Conservation (phyloP, 2,113 vertebrate genomes). For the Podarcis raffonei region DNA sequence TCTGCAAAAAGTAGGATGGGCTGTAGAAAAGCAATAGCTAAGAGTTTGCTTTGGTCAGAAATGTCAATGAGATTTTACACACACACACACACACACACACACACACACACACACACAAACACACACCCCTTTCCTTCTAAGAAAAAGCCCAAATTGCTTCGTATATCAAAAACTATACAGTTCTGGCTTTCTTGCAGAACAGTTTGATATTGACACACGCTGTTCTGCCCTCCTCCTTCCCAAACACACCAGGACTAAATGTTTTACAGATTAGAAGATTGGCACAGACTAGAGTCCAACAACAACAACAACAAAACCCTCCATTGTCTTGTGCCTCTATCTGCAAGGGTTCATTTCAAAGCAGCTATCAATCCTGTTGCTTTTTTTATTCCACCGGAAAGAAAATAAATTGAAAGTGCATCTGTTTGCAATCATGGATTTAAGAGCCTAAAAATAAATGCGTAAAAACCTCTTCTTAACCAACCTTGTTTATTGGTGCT, state of each 20-base stretch:
- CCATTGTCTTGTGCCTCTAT: slow-evolving; percentile 54
- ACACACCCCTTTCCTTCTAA: not conserved
- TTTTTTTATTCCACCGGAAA: slow-evolving; percentile 63
- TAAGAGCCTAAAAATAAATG: slow-evolving; percentile 52
- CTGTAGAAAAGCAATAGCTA: not conserved
- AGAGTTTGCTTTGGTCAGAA: not conserved
- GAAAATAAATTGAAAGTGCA: slow-evolving; percentile 41
- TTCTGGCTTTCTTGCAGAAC: slow-evolving; percentile 66
- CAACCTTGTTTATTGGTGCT: slow-evolving; percentile 41
- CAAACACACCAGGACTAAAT: slow-evolving; percentile 50
- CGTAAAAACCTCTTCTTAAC: not conserved
- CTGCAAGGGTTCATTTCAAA: slow-evolving; percentile 53
- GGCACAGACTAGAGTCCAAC: slow-evolving; percentile 59
- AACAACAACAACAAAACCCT: slow-evolving; percentile 52
- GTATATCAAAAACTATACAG: slow-evolving; percentile 67
- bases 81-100: too few species aligned
- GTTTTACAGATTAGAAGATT: slow-evolving; percentile 69
- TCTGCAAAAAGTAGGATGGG: accelerated
- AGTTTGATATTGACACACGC: slow-evolving; percentile 65
- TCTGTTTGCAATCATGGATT: slow-evolving; percentile 69
- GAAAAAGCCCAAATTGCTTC: slow-evolving; percentile 34
- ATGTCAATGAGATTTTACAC: slow-evolving; percentile 12
- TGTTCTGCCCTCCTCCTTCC: slow-evolving; percentile 54
- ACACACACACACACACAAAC: too few species aligned
- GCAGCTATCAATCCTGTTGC: slow-evolving; percentile 57